Conservation (phyloP, 2,113 vertebrate genomes). For the Oncorhynchus kisutch region DNA sequence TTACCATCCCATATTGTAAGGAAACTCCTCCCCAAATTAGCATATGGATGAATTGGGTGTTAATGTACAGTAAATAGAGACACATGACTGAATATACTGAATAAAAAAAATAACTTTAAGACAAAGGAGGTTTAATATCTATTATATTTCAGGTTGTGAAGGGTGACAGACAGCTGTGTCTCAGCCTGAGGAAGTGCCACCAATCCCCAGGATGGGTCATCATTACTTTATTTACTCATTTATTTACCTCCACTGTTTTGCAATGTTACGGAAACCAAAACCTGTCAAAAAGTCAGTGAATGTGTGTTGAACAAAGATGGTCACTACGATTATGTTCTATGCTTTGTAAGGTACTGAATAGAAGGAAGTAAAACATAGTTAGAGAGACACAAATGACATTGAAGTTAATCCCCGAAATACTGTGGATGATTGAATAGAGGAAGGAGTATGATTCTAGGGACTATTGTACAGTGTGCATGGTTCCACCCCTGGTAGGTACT, state of each 20-base stretch:
- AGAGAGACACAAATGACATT: slow-evolving; percentile 64
- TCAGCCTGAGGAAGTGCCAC: slow-evolving; percentile 64
- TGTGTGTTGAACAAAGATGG: slow-evolving; percentile 66
- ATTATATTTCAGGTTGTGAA: slow-evolving; percentile 34
- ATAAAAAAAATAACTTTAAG: slow-evolving; percentile 58
- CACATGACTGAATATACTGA: slow-evolving; percentile 52
- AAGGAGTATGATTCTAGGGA: slow-evolving; percentile 36
- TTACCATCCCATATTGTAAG: no score
- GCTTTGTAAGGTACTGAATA: slow-evolving; percentile 40
- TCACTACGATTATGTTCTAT: slow-evolving; percentile 43
- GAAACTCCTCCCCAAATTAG: slow-evolving; percentile 56
- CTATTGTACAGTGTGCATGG: slow-evolving; percentile 29
- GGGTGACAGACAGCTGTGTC: slow-evolving; percentile 52
- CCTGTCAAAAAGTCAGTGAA: slow-evolving; percentile 58
- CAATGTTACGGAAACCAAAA: slow-evolving; percentile 68
- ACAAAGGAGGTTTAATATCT: slow-evolving; percentile 43
- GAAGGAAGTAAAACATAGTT: slow-evolving; percentile 47
- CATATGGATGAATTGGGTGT: slow-evolving; percentile 51
- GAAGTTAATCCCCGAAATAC: slow-evolving; percentile 44
- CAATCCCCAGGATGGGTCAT: slow-evolving; percentile 51
- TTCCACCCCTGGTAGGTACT: slow-evolving; percentile 38
- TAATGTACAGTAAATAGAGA: slow-evolving; percentile 33
- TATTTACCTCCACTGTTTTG: slow-evolving; percentile 54
- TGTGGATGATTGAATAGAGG: slow-evolving; percentile 40
- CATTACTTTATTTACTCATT: slow-evolving; percentile 44